Conservation (phyloP, 2,888 invertebrate species). For the Dysmachus trigonus region DNA sequence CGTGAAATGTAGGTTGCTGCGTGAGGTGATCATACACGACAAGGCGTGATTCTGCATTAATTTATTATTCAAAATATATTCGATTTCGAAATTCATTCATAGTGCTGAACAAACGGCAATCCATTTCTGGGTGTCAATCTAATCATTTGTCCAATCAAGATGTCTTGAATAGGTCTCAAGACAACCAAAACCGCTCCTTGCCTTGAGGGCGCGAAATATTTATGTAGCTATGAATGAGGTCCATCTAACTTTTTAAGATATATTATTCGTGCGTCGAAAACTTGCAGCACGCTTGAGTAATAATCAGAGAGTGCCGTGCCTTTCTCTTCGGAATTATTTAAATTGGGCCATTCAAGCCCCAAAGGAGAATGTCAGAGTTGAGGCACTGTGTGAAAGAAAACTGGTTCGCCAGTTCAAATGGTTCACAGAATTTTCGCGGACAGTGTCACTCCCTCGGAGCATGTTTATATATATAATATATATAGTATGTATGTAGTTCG, state of each 20-base stretch:
- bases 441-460: not conserved
- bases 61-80: not conserved
- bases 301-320: not conserved
- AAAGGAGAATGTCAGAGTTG: conserved; percentile 15
- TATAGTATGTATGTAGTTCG: no score
- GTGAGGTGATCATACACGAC: not conserved
- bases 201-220: not conserved
- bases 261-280: not conserved
- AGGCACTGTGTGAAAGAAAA: conserved; percentile 19
- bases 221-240: not conserved
- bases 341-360: conserved; percentile 21
- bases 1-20: not conserved
- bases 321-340: conserved; percentile 34
- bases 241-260: not conserved
- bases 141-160: not conserved
- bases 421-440: not conserved
- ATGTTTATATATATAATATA: no score
- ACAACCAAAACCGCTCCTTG: not conserved
- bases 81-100: not conserved
- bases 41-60: not conserved
- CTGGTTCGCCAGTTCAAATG: not conserved
- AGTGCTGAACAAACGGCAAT: not conserved
- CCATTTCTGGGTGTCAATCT: not conserved
- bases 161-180: not conserved
- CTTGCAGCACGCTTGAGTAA: not conserved